A percentile compares a stretch with the other conserved stretches of the same genome.
Evolutionary conservation across 2,888 invertebrate species (phyloP).

Genomic region (Thumatha senex): DNA sequence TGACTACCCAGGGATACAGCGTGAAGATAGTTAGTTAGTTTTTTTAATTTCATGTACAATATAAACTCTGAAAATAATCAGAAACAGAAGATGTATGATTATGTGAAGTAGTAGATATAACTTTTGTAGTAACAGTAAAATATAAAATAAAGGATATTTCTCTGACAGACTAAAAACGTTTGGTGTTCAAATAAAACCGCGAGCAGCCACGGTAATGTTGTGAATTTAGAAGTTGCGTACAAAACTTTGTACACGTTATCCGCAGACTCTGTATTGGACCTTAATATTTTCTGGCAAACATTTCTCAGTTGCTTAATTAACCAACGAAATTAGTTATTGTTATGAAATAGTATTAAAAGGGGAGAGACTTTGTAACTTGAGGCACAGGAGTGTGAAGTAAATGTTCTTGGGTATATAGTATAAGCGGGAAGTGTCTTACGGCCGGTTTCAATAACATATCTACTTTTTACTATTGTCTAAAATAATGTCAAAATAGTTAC

Average conservation of each 20-base stretch:
- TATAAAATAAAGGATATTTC: background rate
- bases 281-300: conserved; percentile 49
- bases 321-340: conserved; percentile 69
- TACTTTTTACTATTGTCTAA: too few species aligned
- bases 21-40: too few species aligned
- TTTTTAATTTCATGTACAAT: too few species aligned
- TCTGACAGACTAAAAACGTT: background rate
- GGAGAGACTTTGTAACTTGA: conserved; percentile 51
- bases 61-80: too few species aligned
- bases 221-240: conserved; percentile 23
- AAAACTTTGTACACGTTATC: conserved; percentile 42
- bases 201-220: conserved; percentile 19
- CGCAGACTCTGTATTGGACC: conserved; percentile 45
- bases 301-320: conserved; percentile 64
- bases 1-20: too few species aligned
- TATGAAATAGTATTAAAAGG: conserved; percentile 63
- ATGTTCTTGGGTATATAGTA: conserved; percentile 15
- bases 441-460: too few species aligned
- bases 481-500: too few species aligned
- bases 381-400: conserved; percentile 41
- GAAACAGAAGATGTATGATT: too few species aligned
- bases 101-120: too few species aligned
- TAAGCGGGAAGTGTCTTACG: conserved; percentile 3
- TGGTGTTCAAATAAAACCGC: conserved; percentile 7
- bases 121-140: background rate